A percentile compares a stretch with the other conserved stretches of the same genome.
phyloP scores from a whole-genome alignment of 2,888 invertebrate genomes.

The Anagyrus pseudococci region DNA sequence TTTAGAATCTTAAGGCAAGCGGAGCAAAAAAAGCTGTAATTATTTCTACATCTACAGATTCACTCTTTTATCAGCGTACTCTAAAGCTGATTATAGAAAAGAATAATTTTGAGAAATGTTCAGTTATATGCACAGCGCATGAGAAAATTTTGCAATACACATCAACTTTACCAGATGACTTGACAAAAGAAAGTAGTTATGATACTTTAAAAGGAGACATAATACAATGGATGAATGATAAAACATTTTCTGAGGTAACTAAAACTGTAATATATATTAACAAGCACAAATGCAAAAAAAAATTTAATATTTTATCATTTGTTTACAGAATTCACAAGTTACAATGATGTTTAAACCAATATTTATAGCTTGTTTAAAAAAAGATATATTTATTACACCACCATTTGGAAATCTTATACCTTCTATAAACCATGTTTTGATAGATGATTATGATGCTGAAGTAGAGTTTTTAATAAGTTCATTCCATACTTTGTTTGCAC shows the following conservation, averaged over 20 bases:
- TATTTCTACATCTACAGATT: slow-evolving; percentile 68
- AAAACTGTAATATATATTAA: slow-evolving; percentile 14
- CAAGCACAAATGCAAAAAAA: no score
- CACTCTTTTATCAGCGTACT: slow-evolving; percentile 65
- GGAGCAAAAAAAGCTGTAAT: slow-evolving; percentile 64
- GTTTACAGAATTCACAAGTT: slow-evolving; percentile 67
- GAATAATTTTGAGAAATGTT: slow-evolving; percentile 70
- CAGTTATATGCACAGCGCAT: slow-evolving; percentile 68
- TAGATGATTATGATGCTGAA: slow-evolving; percentile 45
- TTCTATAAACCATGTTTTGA: slow-evolving; percentile 58
- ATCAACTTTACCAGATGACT: slow-evolving; percentile 56
- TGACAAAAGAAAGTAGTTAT: slow-evolving; percentile 53
- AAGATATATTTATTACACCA: slow-evolving; percentile 70
- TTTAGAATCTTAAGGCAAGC: slow-evolving; percentile 57
- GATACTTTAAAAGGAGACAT: slow-evolving; percentile 62
- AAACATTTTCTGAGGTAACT: slow-evolving; percentile 45
- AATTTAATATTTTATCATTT: slow-evolving; percentile 10
- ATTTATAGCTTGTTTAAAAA: slow-evolving; percentile 67
- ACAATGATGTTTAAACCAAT: slow-evolving; percentile 71
- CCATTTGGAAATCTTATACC: slow-evolving; percentile 68
- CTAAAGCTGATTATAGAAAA: slow-evolving; percentile 68
- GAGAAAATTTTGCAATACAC: slow-evolving; percentile 65
- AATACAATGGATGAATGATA: slow-evolving; percentile 64
- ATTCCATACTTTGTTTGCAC: slow-evolving; percentile 58
- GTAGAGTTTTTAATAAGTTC: slow-evolving; percentile 52